Base-by-base conservation (phyloP, 2,113 vertebrate genomes). In the Xiphophorus maculatus region DNA sequence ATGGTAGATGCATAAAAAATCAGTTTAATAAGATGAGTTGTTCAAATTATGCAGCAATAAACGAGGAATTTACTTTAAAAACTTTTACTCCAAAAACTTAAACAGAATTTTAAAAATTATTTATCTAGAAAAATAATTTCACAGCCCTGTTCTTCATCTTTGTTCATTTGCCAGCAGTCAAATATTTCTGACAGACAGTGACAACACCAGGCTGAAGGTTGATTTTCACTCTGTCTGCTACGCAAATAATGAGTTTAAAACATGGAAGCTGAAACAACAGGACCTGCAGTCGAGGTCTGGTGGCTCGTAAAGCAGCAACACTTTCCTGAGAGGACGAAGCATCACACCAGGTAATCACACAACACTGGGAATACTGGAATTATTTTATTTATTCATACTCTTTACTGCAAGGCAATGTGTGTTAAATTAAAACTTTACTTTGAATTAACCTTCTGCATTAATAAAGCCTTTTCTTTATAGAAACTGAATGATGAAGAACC, bases 151-250 rank as follows among this genome's bases (percentile, higher is more conserved):
- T 19, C 4, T 19, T 48, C 3, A 79, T 3, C 76, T 1, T 11
- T 6, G 25, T 29, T 76, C 11, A 83, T 86, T 81, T 88, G 79
- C 58, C 30, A 66, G 54, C 63, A 88, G 60, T 84, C 63, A 90
- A 90, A 88, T 81, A 19, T 28, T 0, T 12, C n/a, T 44, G 2
- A 30, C 8, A 4, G 22, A 9, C 7, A 4, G 40, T 13, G 28
- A 27, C 27, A 27, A 61, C n/a, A 28, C 27, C 10, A 27, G 60
- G 5, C n/a, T 61, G 61, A 60, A 3, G 3, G 73, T 68, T 74
- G 14, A 67, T 30, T 51, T 69, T 72, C 28, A 1, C 8, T 1
- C 13, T 14, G 9, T 61, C 28, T 80, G 27, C 65, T 4, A 69
- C 61, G 69, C 74, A 83, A 87, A 86, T 82, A 1, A 63, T 5